Evolutionary conservation across 1,140 invertebrate species (phyloP), one percentile per base, ranked within the genome.

Genomic region (Drosophila yakuba): DNA sequence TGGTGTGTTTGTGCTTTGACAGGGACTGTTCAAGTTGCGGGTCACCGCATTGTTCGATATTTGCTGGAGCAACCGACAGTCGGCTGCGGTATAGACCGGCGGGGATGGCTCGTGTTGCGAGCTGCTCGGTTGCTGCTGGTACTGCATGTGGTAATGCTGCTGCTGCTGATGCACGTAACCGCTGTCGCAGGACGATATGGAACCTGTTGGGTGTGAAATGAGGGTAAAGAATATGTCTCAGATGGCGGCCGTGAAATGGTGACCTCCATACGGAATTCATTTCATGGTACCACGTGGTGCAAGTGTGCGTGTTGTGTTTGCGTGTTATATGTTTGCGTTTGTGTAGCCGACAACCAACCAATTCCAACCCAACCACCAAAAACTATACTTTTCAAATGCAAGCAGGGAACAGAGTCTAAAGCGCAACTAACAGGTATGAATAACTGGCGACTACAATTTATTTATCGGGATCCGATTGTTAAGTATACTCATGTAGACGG

Each of bases 151-250:
- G 78, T 94, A 94, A 93, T 95, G 95, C 3, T 58, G 60, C 48
- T 86, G 79, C 48, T 86, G 79, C 83, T 95, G 94, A 93, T 96
- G 95, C 86, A 95, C 95, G 88, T 96, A 96, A 43, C 96, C 97
- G 82, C 96, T 97, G 93, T 98, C 96, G 92, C 95, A 96, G 74
- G 96, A 97, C 69, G 96, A 97, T 74, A 96, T 95, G 57, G 96
- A 97, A 91, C 96, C 96, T 92, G 74, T 82, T 90, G 78, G 66
- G 43, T 75, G 32, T 75, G 45, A 67, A 60, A 74, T 50, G 58
- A 64, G 41, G 48, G 61, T 67, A 73, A 73, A 73, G 39, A 72
- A 73, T 38, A 45, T 54, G 47, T 73, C 56, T 72, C 35, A 56
- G 28, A 51, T 69, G 48, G 45, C 11, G 28, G 47, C 23, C 59